Evolutionary conservation across 2,797 vertebrate species (phyloP).

Genomic region (Sebastes trivittatus): DNA sequence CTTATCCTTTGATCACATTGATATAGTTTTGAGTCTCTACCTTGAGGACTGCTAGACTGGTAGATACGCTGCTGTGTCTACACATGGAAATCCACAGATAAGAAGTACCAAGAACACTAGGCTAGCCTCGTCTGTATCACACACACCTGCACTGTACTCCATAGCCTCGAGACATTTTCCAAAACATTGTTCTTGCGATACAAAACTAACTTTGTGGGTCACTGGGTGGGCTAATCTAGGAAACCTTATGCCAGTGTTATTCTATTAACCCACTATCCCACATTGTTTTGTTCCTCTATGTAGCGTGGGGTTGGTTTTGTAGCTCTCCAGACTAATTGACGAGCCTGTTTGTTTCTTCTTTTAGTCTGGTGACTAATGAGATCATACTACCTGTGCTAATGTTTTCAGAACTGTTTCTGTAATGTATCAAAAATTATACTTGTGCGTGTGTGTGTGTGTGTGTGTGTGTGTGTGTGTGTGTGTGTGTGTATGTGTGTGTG

Average conservation of each 20-base stretch:
- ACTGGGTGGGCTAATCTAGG: slow-evolving; percentile 44
- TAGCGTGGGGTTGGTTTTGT: background rate
- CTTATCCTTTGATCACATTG: slow-evolving; percentile 49
- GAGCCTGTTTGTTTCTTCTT: background rate
- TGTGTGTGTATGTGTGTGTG: too few species aligned
- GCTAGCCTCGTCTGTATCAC: background rate
- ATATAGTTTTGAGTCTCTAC: slow-evolving; percentile 41
- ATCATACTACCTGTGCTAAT: slow-evolving; percentile 2
- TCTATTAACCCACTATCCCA: slow-evolving; percentile 41
- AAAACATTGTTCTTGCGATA: slow-evolving; percentile 14
- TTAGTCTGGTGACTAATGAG: slow-evolving; percentile 13
- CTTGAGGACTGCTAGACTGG: slow-evolving; percentile 40
- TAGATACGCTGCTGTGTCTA: slow-evolving; percentile 24
- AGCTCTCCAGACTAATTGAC: background rate
- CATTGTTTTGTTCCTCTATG: slow-evolving; percentile 19
- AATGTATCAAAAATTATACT: background rate
- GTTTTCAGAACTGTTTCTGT: slow-evolving; percentile 18
- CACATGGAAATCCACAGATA: slow-evolving; percentile 32
- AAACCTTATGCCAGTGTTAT: slow-evolving; percentile 25
- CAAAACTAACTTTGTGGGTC: slow-evolving; percentile 40
- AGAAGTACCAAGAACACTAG: background rate
- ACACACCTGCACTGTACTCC: slow-evolving; percentile 22
- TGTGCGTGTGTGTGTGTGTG: too few species aligned
- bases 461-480: too few species aligned
- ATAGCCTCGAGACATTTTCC: slow-evolving; percentile 10